Evolutionary conservation across 2,797 vertebrate genomes (phyloP).

Genomic region (Acrocephalus scirpaceus): DNA sequence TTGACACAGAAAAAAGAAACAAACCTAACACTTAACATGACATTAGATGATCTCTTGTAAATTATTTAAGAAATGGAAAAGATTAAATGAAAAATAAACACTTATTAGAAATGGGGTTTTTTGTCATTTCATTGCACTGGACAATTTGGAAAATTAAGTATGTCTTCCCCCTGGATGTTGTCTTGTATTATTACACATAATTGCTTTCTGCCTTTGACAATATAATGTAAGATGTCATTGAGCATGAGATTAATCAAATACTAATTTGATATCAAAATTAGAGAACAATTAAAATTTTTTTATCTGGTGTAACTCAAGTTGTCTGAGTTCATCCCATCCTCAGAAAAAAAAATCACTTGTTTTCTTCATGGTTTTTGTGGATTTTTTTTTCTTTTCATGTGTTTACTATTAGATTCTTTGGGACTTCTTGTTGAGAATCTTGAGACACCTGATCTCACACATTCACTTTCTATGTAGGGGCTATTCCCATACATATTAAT

Average conservation of each 20-base stretch:
- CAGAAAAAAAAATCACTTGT: not conserved
- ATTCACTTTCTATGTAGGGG: not conserved
- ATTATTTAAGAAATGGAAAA: not conserved
- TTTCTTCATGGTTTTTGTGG: not conserved
- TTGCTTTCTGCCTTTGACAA: not conserved
- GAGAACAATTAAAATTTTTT: not conserved
- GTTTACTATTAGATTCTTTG: not conserved
- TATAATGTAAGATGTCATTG: not conserved
- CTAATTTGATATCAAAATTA: not conserved
- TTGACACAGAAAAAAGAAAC: not conserved
- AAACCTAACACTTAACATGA: not conserved
- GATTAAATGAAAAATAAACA: not conserved
- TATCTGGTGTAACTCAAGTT: not conserved
- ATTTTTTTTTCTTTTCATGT: not conserved
- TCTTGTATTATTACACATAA: not conserved
- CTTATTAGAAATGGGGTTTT: not conserved
- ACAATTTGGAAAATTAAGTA: not conserved
- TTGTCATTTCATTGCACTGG: not conserved
- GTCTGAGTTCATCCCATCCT: not conserved
- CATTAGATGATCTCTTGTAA: not conserved
- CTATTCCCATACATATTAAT: not conserved
- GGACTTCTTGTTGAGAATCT: not conserved
- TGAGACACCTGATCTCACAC: not conserved
- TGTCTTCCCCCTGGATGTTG: not conserved
- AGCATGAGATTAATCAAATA: not conserved